phyloP scores from a whole-genome alignment of 2,888 invertebrate species.

The Drosophila formosana region DNA sequence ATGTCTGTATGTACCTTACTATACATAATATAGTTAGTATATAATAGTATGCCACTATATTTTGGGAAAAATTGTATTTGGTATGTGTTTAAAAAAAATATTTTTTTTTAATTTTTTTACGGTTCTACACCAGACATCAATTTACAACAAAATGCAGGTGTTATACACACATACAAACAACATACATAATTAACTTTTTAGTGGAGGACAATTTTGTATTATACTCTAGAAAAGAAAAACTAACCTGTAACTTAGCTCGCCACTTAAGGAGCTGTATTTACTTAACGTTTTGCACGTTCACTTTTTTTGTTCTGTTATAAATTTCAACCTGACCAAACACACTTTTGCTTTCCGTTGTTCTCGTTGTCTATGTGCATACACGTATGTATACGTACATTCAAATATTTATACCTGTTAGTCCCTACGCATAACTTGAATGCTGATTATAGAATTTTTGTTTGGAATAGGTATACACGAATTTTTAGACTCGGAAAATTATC shows the following conservation, averaged over 20 bases:
- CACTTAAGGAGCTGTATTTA: conserved; percentile 32
- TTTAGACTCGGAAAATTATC: conserved; percentile 37
- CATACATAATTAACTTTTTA: not conserved
- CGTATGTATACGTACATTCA: not conserved
- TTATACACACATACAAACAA: too few species aligned
- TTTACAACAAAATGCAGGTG: too few species aligned
- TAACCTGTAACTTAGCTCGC: conserved; percentile 51
- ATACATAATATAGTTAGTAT: too few species aligned
- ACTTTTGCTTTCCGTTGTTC: conserved; percentile 52
- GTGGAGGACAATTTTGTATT: not conserved
- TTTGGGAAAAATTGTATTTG: too few species aligned
- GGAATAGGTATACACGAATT: conserved; percentile 1
- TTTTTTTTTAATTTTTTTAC: too few species aligned
- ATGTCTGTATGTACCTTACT: too few species aligned
- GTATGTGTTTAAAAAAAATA: too few species aligned
- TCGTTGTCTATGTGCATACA: conserved; percentile 15
- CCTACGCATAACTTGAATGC: not conserved
- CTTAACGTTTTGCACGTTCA: conserved; percentile 18
- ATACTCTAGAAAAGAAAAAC: conserved; percentile 12
- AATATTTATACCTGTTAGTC: not conserved
- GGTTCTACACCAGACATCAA: too few species aligned
- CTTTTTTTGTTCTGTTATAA: conserved; percentile 12
- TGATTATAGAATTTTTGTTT: conserved; percentile 6
- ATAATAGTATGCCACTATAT: too few species aligned
- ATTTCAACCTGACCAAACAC: conserved; percentile 46